Evolutionary conservation across 2,113 vertebrate species (phyloP).

Genomic region (Setophaga kirtlandii): DNA sequence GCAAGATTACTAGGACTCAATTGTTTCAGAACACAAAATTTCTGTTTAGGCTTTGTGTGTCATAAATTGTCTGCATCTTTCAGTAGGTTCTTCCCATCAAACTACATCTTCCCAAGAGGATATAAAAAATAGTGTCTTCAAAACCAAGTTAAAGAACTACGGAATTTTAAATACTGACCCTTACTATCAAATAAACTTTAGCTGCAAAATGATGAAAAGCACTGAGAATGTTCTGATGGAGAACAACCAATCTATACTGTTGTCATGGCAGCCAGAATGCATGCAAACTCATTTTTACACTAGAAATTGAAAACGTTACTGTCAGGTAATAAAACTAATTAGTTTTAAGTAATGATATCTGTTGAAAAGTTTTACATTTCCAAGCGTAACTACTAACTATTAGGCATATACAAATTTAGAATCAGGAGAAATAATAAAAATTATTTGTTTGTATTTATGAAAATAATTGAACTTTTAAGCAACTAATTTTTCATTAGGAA

Average conservation of each 20-base stretch:
- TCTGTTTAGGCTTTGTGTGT: neutral
- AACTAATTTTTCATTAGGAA: neutral
- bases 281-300: conserved; percentile 58
- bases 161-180: conserved; percentile 28
- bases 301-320: conserved; percentile 58
- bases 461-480: neutral
- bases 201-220: conserved; percentile 3
- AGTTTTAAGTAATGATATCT: conserved; percentile 44
- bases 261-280: conserved; percentile 46
- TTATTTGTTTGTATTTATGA: neutral
- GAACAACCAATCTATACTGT: conserved; percentile 33
- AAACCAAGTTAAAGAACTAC: conserved; percentile 21
- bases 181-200: conserved; percentile 32
- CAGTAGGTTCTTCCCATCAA: neutral
- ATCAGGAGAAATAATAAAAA: neutral
- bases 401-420: neutral
- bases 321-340: conserved; percentile 54
- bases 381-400: neutral
- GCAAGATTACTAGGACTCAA: conserved; percentile 13
- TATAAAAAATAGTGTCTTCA: conserved; percentile 3
- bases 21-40: conserved; percentile 22
- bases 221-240: neutral
- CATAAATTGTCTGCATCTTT: conserved; percentile 29
- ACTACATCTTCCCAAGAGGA: neutral
- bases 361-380: neutral